Evolutionary conservation across 2,888 invertebrate species (phyloP), one percentile per base, ranked within the genome.

Genomic region (Pseudococcus jackbeardsleyi): DNA sequence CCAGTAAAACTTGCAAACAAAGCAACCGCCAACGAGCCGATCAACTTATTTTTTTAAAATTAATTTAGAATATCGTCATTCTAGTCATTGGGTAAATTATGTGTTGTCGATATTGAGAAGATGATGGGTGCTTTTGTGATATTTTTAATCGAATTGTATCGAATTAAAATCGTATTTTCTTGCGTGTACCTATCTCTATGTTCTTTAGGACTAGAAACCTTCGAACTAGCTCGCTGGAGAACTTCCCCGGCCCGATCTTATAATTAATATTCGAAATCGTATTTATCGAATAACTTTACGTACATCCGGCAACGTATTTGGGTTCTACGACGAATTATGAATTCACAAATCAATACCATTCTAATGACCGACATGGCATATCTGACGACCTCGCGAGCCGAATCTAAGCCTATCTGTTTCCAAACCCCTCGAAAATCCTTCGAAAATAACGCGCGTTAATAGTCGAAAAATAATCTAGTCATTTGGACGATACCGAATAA

Each of bases 71-170:
- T 46, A 46, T 82, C 46, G 79, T 82, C 42, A 82, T 82, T 82
- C 79, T 82, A 82, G 79, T 82, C 79, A 82, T 82, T 19, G 79
- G 15, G 79, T 82, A 82, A 82, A 82, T 82, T 82, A 82, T 82
- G 46, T 46, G 79, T 39, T 17, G 79, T 82, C 79, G 79, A 82
- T 82, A 82, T 17, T 64, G 54, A 15, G 79, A 82, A 79, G 79
- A 72, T 33, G 79, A 22, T 46, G 46, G 79, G 19, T 82, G 79
- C 79, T 82, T 82, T 82, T 82, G 79, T 82, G 79, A 82, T 82
- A 82, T 82, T 82, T 39, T 82, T 46, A 46, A 82, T 82, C 79
- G 79, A 82, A 82, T 82, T 46, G 79, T 82, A 82, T 46, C 79
- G 79, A 46, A 82, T 82, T 82, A 82, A 82, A 77, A 77, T 77